Conservation (phyloP, 1,140 invertebrate genomes). For the Drosophila nigromelanica region DNA sequence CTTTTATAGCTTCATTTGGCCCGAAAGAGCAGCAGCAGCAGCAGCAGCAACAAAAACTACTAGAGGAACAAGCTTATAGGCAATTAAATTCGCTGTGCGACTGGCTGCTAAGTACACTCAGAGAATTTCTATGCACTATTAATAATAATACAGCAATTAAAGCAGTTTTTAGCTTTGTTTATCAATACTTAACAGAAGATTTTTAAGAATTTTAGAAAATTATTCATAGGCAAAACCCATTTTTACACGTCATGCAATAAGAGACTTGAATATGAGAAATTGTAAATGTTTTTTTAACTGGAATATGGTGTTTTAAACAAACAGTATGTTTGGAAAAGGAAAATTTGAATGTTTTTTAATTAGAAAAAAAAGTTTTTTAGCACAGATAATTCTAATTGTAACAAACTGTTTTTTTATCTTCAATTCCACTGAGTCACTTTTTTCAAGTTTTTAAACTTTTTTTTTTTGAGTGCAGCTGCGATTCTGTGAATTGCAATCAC, state of each 20-base stretch:
- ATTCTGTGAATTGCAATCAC: constrained; percentile 41
- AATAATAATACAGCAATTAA: not conserved
- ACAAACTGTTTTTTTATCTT: too few relatives aligned
- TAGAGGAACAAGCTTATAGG: constrained; percentile 21
- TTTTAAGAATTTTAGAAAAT: not conserved
- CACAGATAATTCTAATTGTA: too few relatives aligned
- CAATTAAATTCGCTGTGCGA: constrained; percentile 25
- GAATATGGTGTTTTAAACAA: too few relatives aligned
- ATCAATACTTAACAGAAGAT: too few relatives aligned
- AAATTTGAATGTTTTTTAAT: too few relatives aligned
- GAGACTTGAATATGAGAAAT: too few relatives aligned
- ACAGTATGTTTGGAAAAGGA: too few relatives aligned
- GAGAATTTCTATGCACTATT: constrained; percentile 1
- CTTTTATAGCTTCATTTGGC: constrained; percentile 76
- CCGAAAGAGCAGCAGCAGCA: constrained; percentile 17
- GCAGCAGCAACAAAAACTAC: constrained; percentile 15
- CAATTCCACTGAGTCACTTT: too few relatives aligned
- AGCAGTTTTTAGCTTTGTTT: too few relatives aligned
- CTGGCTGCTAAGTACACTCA: constrained; percentile 14
- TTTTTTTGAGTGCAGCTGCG: constrained; percentile 26
- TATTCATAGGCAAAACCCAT: not conserved
- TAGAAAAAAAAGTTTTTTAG: too few relatives aligned
- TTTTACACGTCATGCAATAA: not conserved
- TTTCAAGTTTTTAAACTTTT: not conserved
- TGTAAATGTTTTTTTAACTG: too few relatives aligned